Evolutionary conservation across 2,888 invertebrate species (phyloP).

Genomic region (Labia minor): DNA sequence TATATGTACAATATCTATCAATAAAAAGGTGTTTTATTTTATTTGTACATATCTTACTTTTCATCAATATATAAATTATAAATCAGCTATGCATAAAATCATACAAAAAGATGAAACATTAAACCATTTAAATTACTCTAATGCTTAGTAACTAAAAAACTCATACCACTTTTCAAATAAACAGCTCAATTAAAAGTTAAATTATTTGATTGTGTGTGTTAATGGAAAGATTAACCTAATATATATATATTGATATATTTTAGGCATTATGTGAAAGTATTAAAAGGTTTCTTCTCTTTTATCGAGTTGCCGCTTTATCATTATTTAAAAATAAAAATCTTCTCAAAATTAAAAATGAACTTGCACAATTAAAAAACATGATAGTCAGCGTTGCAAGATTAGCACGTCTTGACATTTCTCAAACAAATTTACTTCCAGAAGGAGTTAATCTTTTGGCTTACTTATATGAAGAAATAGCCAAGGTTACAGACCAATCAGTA

Average conservation of each 20-base stretch:
- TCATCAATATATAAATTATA: no score
- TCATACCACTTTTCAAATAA: no score
- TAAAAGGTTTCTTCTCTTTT: constrained; percentile 47
- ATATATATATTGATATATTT: constrained; percentile 15
- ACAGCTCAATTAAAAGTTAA: no score
- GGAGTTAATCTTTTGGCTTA: constrained; percentile 54
- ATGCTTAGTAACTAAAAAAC: no score
- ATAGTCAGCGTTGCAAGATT: background rate
- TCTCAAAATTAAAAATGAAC: background rate
- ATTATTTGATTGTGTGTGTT: no score
- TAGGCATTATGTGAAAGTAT: constrained; percentile 54
- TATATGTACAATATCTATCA: no score
- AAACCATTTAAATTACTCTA: no score
- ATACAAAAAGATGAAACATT: no score
- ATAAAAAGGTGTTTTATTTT: no score
- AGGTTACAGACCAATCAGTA: constrained; percentile 45
- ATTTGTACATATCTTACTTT: no score
- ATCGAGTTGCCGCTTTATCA: constrained; percentile 44
- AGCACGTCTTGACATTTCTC: background rate
- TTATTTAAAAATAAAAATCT: constrained; percentile 5
- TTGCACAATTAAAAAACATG: background rate
- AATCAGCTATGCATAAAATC: no score
- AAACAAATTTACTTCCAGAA: constrained; percentile 27
- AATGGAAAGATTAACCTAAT: no score
- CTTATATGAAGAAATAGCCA: constrained; percentile 50